A percentile compares a stretch with the other conserved stretches of the same genome.
These are phyloP conservation scores for Podiceps cristatus DNA, from an alignment of 2,113 vertebrate genomes.

Conservation along the genomic window DNA sequence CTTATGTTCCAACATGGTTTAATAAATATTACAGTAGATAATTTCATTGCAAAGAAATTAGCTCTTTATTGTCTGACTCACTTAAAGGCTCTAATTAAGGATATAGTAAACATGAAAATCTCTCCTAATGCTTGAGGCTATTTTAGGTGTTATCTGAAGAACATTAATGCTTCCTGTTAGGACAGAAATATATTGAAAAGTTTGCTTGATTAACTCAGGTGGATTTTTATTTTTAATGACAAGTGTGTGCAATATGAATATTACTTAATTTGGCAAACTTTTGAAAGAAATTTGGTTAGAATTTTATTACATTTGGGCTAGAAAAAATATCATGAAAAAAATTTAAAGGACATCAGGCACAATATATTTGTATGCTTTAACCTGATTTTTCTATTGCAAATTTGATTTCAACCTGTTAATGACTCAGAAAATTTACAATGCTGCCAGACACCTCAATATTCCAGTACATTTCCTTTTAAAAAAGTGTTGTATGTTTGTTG, in stretches of 20 bases:
- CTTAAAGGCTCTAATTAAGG: conserved; percentile 31
- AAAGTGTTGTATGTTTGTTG: neutral
- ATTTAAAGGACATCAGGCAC: neutral
- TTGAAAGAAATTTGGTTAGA: neutral
- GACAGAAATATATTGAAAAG: neutral
- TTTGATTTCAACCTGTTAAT: neutral
- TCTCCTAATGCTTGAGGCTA: neutral
- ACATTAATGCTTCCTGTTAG: neutral
- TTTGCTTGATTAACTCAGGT: neutral
- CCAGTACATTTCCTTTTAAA: neutral
- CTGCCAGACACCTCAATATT: neutral
- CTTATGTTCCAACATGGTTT: neutral
- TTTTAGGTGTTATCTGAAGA: neutral
- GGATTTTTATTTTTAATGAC: neutral
- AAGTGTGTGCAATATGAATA: neutral
- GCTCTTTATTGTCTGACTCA: neutral
- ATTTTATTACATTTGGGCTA: neutral
- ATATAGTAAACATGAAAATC: neutral
- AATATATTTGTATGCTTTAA: neutral
- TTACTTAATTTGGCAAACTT: neutral
- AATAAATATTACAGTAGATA: neutral
- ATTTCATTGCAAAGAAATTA: neutral
- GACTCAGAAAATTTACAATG: neutral
- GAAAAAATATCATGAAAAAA: neutral
- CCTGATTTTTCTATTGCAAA: conserved; percentile 6